Conservation (phyloP, 2,888 invertebrate genomes). For the Heliconius sara region DNA sequence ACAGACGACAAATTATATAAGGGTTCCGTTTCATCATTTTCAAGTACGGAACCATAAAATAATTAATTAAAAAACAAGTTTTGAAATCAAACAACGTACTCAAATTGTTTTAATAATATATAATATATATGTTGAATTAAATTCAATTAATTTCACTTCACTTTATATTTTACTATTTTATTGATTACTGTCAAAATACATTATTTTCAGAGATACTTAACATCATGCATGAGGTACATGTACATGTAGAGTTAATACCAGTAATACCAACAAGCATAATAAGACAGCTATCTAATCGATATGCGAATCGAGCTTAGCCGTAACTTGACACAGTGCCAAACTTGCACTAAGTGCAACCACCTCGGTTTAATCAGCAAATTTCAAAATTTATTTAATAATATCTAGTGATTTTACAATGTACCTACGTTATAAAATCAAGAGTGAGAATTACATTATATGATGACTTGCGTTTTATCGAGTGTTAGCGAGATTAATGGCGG, state of each 20-base stretch:
- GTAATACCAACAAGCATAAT: conserved; percentile 50
- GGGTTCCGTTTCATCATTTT: too few species aligned
- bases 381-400: conserved; percentile 49
- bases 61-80: too few species aligned
- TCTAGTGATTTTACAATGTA: conserved; percentile 48
- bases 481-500: conserved; percentile 81
- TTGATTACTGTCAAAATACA: neutral
- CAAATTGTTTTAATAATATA: too few species aligned
- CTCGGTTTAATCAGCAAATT: conserved; percentile 51
- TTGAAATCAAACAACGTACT: too few species aligned
- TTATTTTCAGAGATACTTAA: neutral
- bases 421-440: conserved; percentile 50
- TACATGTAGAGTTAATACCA: conserved; percentile 35
- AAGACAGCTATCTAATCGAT: conserved; percentile 52
- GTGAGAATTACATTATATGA: conserved; percentile 70
- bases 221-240: neutral
- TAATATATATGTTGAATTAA: too few species aligned
- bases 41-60: too few species aligned
- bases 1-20: too few species aligned
- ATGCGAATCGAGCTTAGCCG: conserved; percentile 48
- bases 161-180: neutral
- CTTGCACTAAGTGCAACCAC: conserved; percentile 51
- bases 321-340: conserved; percentile 51
- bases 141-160: neutral
- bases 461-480: conserved; percentile 83